A percentile compares a stretch with the other conserved stretches of the same genome.
phyloP scores from a whole-genome alignment of 2,797 vertebrate species.

The Neopelma chrysocephalum region DNA sequence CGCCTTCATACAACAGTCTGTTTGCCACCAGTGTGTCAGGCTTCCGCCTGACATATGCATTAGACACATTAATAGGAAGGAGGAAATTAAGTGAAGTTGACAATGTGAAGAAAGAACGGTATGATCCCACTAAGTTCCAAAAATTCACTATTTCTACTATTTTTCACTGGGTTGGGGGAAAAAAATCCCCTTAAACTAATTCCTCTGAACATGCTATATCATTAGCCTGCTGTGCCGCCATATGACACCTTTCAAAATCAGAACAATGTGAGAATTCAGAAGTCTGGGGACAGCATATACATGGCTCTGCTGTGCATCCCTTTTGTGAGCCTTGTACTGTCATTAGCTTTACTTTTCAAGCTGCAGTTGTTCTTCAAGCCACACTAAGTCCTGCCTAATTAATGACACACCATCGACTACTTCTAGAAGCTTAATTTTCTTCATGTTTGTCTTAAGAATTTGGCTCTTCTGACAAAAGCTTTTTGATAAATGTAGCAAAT shows the following conservation, averaged over 20 bases:
- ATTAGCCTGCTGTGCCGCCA: constrained; percentile 72
- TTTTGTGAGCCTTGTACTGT: neutral
- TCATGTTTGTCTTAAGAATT: neutral
- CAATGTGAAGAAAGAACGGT: constrained; percentile 78
- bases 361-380: neutral
- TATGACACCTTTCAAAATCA: constrained; percentile 69
- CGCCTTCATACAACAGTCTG: constrained; percentile 78
- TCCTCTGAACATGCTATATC: constrained; percentile 61
- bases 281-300: constrained; percentile 19
- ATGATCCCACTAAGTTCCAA: constrained; percentile 76
- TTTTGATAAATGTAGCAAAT: constrained; percentile 33
- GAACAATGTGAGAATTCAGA: constrained; percentile 55
- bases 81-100: constrained; percentile 77
- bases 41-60: constrained; percentile 79
- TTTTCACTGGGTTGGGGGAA: constrained; percentile 2
- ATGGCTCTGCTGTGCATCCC: neutral
- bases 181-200: constrained; percentile 60
- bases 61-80: constrained; percentile 75
- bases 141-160: constrained; percentile 70
- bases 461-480: neutral
- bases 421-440: neutral
- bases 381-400: neutral
- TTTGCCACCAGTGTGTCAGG: constrained; percentile 76
- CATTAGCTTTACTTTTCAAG: neutral
- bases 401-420: neutral